Evolutionary conservation across 2,797 vertebrate genomes (phyloP).

Genomic region (Typhlichthys eigenmanni): DNA sequence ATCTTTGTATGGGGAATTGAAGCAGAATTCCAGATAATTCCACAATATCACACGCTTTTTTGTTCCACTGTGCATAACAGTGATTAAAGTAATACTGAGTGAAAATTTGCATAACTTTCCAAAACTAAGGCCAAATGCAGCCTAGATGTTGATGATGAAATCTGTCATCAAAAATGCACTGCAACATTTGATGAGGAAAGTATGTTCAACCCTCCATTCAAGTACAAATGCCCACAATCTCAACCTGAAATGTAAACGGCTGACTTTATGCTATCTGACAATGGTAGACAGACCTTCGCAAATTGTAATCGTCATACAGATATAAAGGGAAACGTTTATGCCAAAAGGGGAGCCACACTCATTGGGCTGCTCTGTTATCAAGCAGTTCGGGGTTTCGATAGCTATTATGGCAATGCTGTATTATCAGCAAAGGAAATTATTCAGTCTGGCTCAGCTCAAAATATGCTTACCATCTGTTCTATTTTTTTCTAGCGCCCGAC

Average conservation of each 20-base stretch:
- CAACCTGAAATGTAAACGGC: slow-evolving; percentile 51
- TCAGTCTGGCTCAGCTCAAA: slow-evolving; percentile 71
- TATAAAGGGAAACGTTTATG: no score
- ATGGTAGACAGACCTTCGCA: slow-evolving; percentile 48
- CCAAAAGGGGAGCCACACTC: no score
- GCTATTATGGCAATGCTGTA: slow-evolving; percentile 59
- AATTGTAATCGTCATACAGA: neutral
- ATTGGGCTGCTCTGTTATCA: slow-evolving; percentile 27
- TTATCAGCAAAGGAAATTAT: slow-evolving; percentile 67
- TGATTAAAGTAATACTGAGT: neutral
- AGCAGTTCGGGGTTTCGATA: slow-evolving; percentile 50
- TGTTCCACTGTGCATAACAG: no score
- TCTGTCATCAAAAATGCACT: slow-evolving; percentile 18
- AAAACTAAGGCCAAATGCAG: neutral
- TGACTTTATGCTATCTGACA: neutral
- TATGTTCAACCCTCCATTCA: slow-evolving; percentile 63
- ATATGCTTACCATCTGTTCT: slow-evolving; percentile 78
- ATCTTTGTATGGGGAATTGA: no score
- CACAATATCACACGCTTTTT: no score
- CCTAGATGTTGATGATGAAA: slow-evolving; percentile 2
- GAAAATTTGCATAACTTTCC: no score
- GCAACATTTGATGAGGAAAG: slow-evolving; percentile 48
- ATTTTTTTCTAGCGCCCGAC: slow-evolving; percentile 66
- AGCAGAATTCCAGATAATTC: no score
- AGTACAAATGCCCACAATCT: slow-evolving; percentile 52